Percentiles rank a stretch among this genome's conserved stretches.
Conservation (phyloP, 1,140 invertebrate species). For the Bombus superbus region DNA sequence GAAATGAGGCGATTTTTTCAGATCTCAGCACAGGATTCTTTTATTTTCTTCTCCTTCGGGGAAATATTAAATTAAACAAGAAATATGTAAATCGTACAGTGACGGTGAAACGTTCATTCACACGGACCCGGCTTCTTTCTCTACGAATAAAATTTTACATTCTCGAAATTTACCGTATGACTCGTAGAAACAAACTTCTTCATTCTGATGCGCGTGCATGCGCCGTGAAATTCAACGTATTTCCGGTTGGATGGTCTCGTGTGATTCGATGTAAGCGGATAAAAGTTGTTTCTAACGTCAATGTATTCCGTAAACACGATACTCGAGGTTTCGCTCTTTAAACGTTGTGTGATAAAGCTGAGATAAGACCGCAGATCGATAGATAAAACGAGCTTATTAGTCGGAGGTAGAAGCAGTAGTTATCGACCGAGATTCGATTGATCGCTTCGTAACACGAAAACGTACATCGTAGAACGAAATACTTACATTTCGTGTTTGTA, state of each 20-base stretch:
- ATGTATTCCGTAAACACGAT: neutral
- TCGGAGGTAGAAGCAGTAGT: too few species aligned
- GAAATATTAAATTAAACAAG: too few species aligned
- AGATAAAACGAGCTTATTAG: neutral
- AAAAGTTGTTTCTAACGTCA: neutral
- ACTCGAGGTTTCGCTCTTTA: neutral
- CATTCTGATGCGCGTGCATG: too few species aligned
- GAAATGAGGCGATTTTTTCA: neutral
- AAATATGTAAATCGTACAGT: too few species aligned
- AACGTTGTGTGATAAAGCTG: neutral
- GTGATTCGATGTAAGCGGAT: neutral
- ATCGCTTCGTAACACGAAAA: neutral
- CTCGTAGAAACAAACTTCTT: too few species aligned
- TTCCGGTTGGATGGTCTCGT: too few species aligned
- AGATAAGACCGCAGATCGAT: slow-evolving; percentile 14
- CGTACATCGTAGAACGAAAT: neutral
- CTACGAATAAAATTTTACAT: too few species aligned
- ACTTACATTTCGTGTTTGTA: neutral
- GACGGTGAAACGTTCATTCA: too few species aligned
- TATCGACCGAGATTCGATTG: neutral
- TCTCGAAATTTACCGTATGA: too few species aligned
- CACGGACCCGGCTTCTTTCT: too few species aligned
- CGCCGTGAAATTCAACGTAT: neutral
- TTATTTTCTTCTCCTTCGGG: neutral
- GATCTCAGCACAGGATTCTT: neutral